These are phyloP conservation scores for Galago senegalensis DNA, from an alignment of 2,797 vertebrate species.

Conservation along the genomic window DNA sequence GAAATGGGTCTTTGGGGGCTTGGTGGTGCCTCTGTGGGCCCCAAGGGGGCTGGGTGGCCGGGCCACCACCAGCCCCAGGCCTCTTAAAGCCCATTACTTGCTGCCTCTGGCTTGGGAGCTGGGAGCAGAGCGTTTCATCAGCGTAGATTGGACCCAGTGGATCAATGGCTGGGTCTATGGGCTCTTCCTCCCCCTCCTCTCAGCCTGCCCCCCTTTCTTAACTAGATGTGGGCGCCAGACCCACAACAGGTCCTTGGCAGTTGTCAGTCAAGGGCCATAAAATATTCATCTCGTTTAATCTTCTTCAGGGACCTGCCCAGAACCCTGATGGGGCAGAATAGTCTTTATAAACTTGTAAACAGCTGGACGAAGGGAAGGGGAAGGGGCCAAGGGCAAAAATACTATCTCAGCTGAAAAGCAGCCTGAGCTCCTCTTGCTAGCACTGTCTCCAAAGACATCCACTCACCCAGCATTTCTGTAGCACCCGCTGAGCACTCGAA, in stretches of 20 bases:
- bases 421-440: background rate
- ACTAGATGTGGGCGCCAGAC: slow-evolving; percentile 91
- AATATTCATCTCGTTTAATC: slow-evolving; percentile 92
- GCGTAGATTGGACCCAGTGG: slow-evolving; percentile 82
- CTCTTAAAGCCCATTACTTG: slow-evolving; percentile 89
- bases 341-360: slow-evolving; percentile 84
- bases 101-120: slow-evolving; percentile 77
- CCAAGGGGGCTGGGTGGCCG: slow-evolving; percentile 56
- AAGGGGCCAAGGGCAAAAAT: background rate
- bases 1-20: slow-evolving; percentile 86
- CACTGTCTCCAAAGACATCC: background rate
- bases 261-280: slow-evolving; percentile 91
- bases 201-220: slow-evolving; percentile 63
- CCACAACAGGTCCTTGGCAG: slow-evolving; percentile 89
- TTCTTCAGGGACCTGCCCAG: slow-evolving; percentile 88
- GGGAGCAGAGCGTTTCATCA: slow-evolving; percentile 73
- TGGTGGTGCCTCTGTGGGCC: slow-evolving; percentile 79
- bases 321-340: slow-evolving; percentile 84
- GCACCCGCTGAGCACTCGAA: rapidly evolving
- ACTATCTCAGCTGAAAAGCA: background rate
- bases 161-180: slow-evolving; percentile 85
- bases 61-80: slow-evolving; percentile 42
- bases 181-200: slow-evolving; percentile 75
- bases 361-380: slow-evolving; percentile 46
- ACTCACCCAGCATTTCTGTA: background rate